Conservation (phyloP, 2,113 vertebrate genomes). For the Oreochromis niloticus region DNA sequence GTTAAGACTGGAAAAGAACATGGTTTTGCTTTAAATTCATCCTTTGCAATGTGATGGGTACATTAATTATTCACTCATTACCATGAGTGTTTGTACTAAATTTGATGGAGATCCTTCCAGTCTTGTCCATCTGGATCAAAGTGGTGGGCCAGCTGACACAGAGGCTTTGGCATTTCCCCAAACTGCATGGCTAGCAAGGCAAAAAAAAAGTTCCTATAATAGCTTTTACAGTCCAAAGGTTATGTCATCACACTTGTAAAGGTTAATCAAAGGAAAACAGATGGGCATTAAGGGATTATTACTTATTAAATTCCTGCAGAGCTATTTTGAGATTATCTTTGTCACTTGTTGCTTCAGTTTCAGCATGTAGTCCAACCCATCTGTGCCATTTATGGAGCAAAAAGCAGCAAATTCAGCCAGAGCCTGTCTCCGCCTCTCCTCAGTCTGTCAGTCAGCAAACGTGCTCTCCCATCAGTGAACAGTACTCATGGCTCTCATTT, state of each 20-base stretch:
- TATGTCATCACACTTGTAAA: background rate
- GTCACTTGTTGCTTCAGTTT: background rate
- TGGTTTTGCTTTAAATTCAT: background rate
- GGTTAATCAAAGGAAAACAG: background rate
- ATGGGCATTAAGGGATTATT: background rate
- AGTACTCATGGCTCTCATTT: background rate
- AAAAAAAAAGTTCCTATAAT: background rate
- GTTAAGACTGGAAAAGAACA: background rate
- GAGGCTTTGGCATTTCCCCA: background rate
- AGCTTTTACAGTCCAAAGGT: background rate
- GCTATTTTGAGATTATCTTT: background rate
- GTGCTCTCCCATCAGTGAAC: background rate
- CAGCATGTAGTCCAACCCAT: background rate
- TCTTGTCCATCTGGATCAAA: background rate
- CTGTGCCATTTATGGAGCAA: background rate
- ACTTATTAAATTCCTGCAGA: background rate
- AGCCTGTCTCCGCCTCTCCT: background rate
- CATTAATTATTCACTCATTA: background rate
- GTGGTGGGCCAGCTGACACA: background rate
- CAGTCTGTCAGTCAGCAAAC: conserved; percentile 1
- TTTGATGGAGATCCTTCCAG: background rate
- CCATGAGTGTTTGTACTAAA: background rate
- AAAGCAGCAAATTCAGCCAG: background rate
- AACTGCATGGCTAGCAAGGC: background rate
- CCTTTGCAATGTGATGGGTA: background rate